A percentile compares a stretch with the other conserved stretches of the same genome.
These are phyloP conservation scores for Stigmatopora argus DNA, from an alignment of 2,113 vertebrate species.

Conservation along the genomic window DNA sequence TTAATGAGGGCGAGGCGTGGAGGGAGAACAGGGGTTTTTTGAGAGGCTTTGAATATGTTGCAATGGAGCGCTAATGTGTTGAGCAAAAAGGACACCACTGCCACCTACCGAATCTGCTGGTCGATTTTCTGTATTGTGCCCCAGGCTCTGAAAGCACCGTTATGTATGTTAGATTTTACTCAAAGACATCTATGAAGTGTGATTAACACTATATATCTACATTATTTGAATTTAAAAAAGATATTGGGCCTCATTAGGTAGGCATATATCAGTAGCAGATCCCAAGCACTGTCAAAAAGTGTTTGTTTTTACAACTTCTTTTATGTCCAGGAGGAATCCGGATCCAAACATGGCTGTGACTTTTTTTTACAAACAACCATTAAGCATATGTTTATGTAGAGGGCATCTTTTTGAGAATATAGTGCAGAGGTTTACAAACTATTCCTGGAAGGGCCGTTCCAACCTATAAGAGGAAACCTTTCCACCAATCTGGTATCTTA, in stretches of 20 bases:
- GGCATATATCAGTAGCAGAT: background rate
- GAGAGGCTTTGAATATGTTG: constrained; percentile 13
- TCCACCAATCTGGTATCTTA: too few relatives aligned
- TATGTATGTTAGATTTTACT: constrained; percentile 31
- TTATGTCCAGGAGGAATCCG: background rate
- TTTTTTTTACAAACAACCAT: background rate
- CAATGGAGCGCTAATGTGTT: constrained; percentile 43
- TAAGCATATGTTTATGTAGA: background rate
- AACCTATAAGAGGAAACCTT: too few relatives aligned
- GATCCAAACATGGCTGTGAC: background rate
- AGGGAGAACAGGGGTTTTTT: constrained; percentile 1
- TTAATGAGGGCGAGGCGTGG: constrained; percentile 18
- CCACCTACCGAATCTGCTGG: constrained; percentile 77
- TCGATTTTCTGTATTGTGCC: constrained; percentile 24
- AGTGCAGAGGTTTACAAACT: too few relatives aligned
- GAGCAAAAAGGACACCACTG: constrained; percentile 77
- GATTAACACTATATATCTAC: constrained; percentile 18
- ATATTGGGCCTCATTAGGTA: constrained; percentile 2
- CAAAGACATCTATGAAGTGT: constrained; percentile 7
- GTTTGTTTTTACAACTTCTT: background rate
- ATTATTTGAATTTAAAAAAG: constrained; percentile 26
- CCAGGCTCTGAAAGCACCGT: constrained; percentile 43
- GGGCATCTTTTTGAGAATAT: background rate
- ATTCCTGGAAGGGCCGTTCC: too few relatives aligned
- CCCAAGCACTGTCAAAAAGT: background rate